A percentile compares a stretch with the other conserved stretches of the same genome.
Evolutionary conservation across 2,797 vertebrate species (phyloP).

Genomic region (Pseudopleuronectes americanus): DNA sequence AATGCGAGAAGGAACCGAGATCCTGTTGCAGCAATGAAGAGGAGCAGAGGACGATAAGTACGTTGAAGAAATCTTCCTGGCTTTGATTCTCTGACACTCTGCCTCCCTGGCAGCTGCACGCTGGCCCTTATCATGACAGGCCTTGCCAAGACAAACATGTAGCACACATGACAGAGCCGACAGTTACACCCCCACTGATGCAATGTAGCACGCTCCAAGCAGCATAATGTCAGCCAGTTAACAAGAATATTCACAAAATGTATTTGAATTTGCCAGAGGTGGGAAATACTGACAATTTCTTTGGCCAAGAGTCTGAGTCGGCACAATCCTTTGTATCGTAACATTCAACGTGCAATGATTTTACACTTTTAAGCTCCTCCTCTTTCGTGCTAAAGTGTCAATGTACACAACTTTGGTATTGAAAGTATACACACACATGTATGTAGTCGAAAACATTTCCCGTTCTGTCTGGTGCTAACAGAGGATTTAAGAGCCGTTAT

Average conservation of each 20-base stretch:
- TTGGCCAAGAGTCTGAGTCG: not conserved
- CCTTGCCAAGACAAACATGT: conserved; percentile 12
- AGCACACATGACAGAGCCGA: no score
- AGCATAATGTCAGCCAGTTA: not conserved
- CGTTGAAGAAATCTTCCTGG: not conserved
- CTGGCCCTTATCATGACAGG: not conserved
- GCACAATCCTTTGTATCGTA: not conserved
- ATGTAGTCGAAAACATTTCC: not conserved
- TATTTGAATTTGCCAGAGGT: not conserved
- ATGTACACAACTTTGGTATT: conserved; percentile 23
- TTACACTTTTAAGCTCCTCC: conserved; percentile 7
- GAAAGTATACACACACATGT: conserved; percentile 1
- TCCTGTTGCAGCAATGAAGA: not conserved
- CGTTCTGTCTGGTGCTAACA: conserved; percentile 4
- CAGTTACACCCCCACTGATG: not conserved
- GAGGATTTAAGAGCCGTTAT: not conserved
- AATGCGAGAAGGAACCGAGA: not conserved
- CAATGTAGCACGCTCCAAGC: not conserved
- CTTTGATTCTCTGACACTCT: conserved; percentile 2
- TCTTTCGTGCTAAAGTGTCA: not conserved
- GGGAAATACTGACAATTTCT: not conserved
- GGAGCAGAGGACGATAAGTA: conserved; percentile 4
- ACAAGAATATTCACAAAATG: not conserved
- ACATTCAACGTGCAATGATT: not conserved
- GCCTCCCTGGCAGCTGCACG: conserved; percentile 12